Conservation (phyloP, 2,113 vertebrate genomes). For the Gymnorhina tibicen region DNA sequence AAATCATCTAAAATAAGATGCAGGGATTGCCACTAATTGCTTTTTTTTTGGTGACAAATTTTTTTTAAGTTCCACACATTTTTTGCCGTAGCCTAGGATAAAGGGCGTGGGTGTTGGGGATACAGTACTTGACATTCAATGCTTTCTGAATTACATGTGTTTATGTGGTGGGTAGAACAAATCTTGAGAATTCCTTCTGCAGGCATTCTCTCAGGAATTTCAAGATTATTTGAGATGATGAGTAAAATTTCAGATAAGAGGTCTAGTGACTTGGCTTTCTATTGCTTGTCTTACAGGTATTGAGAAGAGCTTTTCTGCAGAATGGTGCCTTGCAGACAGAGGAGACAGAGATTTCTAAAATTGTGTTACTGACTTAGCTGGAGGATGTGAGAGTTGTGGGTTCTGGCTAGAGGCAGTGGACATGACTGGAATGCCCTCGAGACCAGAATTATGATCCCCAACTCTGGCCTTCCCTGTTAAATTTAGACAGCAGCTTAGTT, state of each 20-base stretch:
- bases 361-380: not conserved
- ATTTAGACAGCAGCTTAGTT: conserved; percentile 20
- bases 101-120: rapidly evolving
- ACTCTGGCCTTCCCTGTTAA: not conserved
- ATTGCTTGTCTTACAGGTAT: not conserved
- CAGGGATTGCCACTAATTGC: not conserved
- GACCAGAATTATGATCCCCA: not conserved
- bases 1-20: not conserved
- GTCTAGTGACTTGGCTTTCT: not conserved
- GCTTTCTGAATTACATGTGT: not conserved
- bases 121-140: rapidly evolving
- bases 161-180: not conserved
- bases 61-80: not conserved
- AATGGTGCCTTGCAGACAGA: not conserved
- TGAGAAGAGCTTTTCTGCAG: not conserved
- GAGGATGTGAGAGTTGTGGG: not conserved
- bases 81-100: not conserved
- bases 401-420: not conserved
- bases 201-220: not conserved
- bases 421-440: not conserved
- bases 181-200: not conserved
- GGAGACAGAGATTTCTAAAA: not conserved
- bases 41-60: not conserved
- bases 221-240: not conserved
- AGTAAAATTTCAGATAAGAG: not conserved